Percentiles rank a stretch among this genome's conserved stretches.
Evolutionary conservation across 2,888 invertebrate genomes (phyloP).

Genomic region (Auanema freiburgensis): DNA sequence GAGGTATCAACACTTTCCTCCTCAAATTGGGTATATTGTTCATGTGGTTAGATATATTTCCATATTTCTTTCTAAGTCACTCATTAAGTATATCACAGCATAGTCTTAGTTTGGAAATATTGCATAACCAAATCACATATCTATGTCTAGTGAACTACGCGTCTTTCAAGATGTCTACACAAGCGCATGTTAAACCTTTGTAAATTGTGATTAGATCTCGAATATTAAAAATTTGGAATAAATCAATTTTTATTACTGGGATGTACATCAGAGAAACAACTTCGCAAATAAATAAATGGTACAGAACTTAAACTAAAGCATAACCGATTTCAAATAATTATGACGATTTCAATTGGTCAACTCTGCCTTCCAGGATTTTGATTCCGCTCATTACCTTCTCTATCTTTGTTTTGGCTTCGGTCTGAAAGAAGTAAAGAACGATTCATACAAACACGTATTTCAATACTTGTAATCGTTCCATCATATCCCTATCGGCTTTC

Average conservation of each 20-base stretch:
- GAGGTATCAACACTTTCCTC: too few species aligned
- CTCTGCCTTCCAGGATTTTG: too few species aligned
- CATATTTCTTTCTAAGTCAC: too few species aligned
- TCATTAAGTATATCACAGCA: constrained; percentile 1
- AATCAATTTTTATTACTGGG: constrained; percentile 1
- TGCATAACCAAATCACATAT: constrained; percentile 6
- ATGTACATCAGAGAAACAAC: constrained; percentile 5
- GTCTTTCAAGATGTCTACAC: constrained; percentile 15
- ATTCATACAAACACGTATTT: neutral
- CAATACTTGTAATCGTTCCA: constrained; percentile 13
- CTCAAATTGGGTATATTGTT: too few species aligned
- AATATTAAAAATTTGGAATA: constrained; percentile 3
- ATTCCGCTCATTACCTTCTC: neutral
- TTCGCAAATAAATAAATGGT: constrained; percentile 2
- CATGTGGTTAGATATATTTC: too few species aligned
- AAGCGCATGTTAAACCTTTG: constrained; percentile 5
- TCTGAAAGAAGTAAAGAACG: constrained; percentile 8
- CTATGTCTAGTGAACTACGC: constrained; percentile 9
- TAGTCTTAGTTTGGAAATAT: constrained; percentile 1
- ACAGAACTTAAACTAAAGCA: neutral
- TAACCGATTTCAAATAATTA: neutral
- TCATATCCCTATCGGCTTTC: constrained; percentile 9
- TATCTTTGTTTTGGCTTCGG: neutral
- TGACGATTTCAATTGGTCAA: neutral
- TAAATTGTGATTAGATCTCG: constrained; percentile 17